phyloP scores from a whole-genome alignment of 1,140 invertebrate genomes.

The Caenorhabditis latens region DNA sequence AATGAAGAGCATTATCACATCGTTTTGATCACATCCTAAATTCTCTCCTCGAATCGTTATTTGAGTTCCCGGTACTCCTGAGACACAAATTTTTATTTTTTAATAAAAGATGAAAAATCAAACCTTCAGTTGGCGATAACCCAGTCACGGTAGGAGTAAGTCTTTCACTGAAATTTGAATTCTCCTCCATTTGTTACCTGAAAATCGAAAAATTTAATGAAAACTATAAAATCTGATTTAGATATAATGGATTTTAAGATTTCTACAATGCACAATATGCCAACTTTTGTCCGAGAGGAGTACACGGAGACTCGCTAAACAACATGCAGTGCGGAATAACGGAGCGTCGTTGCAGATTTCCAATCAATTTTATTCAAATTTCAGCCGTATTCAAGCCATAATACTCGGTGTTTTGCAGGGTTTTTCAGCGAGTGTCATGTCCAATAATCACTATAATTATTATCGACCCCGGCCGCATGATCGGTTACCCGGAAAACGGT shows the following conservation, averaged over 20 bases:
- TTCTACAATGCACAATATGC: not conserved
- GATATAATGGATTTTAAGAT: not conserved
- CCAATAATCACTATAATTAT: not conserved
- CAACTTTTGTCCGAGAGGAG: conserved; percentile 1
- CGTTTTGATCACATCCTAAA: conserved; percentile 87
- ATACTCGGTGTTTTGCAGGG: not conserved
- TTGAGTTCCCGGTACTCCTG: conserved; percentile 90
- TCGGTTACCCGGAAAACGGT: not conserved
- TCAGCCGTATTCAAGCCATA: not conserved
- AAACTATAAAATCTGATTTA: not conserved
- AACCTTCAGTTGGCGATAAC: conserved; percentile 23
- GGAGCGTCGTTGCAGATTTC: conserved; percentile 18
- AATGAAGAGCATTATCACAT: conserved; percentile 91
- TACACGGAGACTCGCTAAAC: conserved; percentile 1
- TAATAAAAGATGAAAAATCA: not conserved
- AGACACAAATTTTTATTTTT: not conserved
- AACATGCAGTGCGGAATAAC: not conserved
- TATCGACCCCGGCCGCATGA: not conserved
- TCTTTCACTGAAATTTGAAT: not conserved
- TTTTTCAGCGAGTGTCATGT: conserved; percentile 9
- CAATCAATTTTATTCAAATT: not conserved
- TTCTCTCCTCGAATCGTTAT: conserved; percentile 96
- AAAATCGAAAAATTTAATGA: not conserved
- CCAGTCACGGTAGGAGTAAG: conserved; percentile 6
- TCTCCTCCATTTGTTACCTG: conserved; percentile 41